Evolutionary conservation across 2,888 invertebrate species (phyloP), one percentile per base, ranked within the genome.

Genomic region (Hypercompe scribonia): DNA sequence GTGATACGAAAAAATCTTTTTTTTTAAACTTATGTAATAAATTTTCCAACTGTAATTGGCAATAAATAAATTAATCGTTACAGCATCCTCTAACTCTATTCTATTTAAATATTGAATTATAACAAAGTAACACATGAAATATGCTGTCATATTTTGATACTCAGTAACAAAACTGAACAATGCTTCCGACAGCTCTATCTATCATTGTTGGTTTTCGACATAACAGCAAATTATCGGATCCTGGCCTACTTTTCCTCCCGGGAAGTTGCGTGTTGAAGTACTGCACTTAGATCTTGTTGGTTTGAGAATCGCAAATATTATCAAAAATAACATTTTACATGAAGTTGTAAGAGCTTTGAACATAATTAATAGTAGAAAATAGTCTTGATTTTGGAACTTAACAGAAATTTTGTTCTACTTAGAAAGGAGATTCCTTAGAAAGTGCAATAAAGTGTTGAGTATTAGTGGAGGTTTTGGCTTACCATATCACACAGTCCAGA

Each of bases 221-320:
- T 65, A 50, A 73, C 67, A 68, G 68, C 39, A 67, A 68, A 74
- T 70, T 72, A 77, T 78, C 73, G 71, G 58, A 70, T 78, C 71
- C 73, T 78, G 79, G 71, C 80, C 80, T 78, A 81, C 83, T 85
- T 83, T 77, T 79, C 74, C 73, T 70, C 77, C 73, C 77, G 84
- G 86, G 86, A 89, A 83, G 81, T 81, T 86, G 84, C 79, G 83
- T n/a, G 15, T 54, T 54, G 74, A 81, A 73, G 74, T 68, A 79
- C 79, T 66, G 79, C 80, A 86, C 86, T 88, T 82, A 77, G 76
- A 74, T 79, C 78, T 79, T 82, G 87, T 83, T 83, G 85, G 88
- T 92, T 92, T 91, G 91, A 90, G 88, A 88, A 83, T 90, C 90
- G 86, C 91, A 90, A 92, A 90, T 71, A 72, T 58, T 80, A 87